Evolutionary conservation across 2,113 vertebrate genomes (phyloP).

Genomic region (Taurulus bubalis): DNA sequence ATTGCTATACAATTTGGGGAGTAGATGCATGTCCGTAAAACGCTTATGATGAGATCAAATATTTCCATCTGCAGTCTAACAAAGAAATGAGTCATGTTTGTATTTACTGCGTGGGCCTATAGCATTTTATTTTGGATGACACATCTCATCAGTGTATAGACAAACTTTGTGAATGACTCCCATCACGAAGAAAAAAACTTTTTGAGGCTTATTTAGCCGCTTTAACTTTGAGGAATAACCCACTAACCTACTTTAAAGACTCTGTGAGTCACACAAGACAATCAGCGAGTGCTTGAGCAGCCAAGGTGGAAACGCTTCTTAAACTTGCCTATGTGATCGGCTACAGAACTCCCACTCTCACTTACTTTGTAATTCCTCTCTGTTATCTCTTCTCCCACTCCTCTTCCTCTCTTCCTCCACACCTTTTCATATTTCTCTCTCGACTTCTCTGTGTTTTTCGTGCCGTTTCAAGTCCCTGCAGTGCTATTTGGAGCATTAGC

Average conservation of each 20-base stretch:
- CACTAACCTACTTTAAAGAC: constrained; percentile 75
- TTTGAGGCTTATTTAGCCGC: constrained; percentile 53
- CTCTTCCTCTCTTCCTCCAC: constrained; percentile 48
- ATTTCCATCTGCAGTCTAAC: constrained; percentile 14
- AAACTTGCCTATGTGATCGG: constrained; percentile 61
- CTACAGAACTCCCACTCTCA: constrained; percentile 73
- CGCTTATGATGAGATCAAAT: constrained; percentile 9
- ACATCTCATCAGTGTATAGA: constrained; percentile 41
- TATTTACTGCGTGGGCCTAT: neutral
- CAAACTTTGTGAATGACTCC: constrained; percentile 37
- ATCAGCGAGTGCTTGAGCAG: constrained; percentile 59
- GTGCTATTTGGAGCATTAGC: constrained; percentile 62
- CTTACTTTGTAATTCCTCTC: constrained; percentile 72
- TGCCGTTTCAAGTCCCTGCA: constrained; percentile 54
- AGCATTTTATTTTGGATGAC: constrained; percentile 38
- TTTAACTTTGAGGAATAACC: constrained; percentile 71
- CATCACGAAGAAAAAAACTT: constrained; percentile 51
- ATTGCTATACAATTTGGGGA: neutral
- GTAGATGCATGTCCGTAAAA: neutral
- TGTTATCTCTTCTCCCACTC: constrained; percentile 67
- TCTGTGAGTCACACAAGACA: constrained; percentile 67
- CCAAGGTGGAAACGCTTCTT: constrained; percentile 70
- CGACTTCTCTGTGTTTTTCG: constrained; percentile 11
- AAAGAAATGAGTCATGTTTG: constrained; percentile 27
- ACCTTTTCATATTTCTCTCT: constrained; percentile 40